Conservation (phyloP, 2,797 vertebrate genomes). For the Syncerus caffer region DNA sequence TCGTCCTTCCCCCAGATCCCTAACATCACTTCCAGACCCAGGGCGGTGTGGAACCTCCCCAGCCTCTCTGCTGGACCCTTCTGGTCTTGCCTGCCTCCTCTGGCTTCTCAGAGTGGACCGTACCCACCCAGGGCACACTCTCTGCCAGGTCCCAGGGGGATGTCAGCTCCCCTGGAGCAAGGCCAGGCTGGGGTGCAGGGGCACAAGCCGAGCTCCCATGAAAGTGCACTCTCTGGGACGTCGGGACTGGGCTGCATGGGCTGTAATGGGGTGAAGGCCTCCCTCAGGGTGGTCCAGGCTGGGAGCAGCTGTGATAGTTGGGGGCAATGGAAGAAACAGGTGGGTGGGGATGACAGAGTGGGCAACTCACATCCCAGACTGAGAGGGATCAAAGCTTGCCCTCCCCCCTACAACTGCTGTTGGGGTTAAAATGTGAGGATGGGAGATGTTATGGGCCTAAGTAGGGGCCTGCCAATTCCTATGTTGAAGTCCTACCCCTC, state of each 20-base stretch:
- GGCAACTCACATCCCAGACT: neutral
- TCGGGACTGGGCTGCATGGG: rapidly evolving
- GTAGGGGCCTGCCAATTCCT: neutral
- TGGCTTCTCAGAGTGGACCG: neutral
- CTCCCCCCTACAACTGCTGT: neutral
- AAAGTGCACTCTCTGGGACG: neutral
- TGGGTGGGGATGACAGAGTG: rapidly evolving
- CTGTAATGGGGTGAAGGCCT: neutral
- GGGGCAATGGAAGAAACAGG: neutral
- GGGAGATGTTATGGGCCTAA: neutral
- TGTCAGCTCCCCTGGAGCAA: neutral
- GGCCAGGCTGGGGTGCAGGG: neutral
- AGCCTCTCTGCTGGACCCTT: neutral
- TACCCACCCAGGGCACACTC: rapidly evolving
- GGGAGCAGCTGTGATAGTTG: no score
- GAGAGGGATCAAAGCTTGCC: neutral
- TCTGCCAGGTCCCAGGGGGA: neutral
- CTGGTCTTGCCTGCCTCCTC: neutral
- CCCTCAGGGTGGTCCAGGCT: neutral
- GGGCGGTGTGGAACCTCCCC: rapidly evolving
- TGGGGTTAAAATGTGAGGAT: neutral
- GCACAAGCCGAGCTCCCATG: rapidly evolving
- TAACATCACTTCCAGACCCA: neutral
- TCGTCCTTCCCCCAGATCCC: neutral
- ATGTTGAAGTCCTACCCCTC: neutral